Conservation (phyloP, 2,113 vertebrate species). For the Podiceps cristatus region DNA sequence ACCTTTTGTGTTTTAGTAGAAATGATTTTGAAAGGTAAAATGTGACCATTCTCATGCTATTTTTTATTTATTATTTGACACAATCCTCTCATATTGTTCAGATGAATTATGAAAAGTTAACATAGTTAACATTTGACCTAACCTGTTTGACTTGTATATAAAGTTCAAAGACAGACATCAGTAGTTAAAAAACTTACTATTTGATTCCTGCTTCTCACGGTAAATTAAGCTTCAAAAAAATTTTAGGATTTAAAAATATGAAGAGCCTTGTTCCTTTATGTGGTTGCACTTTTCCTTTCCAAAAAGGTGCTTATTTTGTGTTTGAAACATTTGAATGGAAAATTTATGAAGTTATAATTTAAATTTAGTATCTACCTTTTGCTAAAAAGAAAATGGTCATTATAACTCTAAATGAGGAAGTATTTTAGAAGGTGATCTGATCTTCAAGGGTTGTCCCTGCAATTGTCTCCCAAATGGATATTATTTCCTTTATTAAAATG, state of each 20-base stretch:
- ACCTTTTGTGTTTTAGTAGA: not conserved
- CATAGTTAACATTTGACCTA: not conserved
- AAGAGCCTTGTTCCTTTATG: not conserved
- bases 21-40: not conserved
- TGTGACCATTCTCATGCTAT: not conserved
- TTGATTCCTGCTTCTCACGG: not conserved
- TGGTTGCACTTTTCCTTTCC: not conserved
- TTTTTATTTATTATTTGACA: not conserved
- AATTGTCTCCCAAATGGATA: not conserved
- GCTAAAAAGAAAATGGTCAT: not conserved
- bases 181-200: not conserved
- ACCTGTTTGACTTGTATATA: not conserved
- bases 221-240: not conserved
- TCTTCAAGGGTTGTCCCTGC: not conserved
- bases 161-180: not conserved
- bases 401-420: not conserved
- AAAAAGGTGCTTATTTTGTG: not conserved
- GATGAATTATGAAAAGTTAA: not conserved
- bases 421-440: not conserved
- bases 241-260: not conserved
- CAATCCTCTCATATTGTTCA: not conserved
- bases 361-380: not conserved
- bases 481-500: not conserved
- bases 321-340: not conserved
- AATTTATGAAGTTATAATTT: not conserved